These are phyloP conservation scores for Anarsia innoxiella DNA, from an alignment of 2,888 invertebrate species.

Conservation along the genomic window DNA sequence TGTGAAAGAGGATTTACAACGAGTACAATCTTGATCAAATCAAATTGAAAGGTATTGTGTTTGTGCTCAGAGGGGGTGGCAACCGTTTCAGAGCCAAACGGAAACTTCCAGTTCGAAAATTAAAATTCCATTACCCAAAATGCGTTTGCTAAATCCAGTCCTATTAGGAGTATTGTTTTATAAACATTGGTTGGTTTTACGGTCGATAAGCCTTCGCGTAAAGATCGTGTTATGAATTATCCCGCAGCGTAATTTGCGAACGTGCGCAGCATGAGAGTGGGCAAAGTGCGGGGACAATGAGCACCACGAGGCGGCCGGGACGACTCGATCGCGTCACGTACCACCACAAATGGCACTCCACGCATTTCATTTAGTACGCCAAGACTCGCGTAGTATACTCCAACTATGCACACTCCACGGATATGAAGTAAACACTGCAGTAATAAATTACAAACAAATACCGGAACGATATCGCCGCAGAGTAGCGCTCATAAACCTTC, in stretches of 20 bases:
- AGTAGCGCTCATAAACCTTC: slow-evolving; percentile 1
- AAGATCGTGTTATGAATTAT: slow-evolving; percentile 21
- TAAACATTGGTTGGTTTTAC: slow-evolving; percentile 11
- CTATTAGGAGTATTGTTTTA: slow-evolving; percentile 8
- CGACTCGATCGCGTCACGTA: slow-evolving; percentile 14
- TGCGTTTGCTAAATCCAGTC: slow-evolving; percentile 1
- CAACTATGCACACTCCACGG: slow-evolving; percentile 9
- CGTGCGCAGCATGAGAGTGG: slow-evolving; percentile 20
- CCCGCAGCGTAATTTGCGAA: slow-evolving; percentile 22
- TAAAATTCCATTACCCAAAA: too few species aligned
- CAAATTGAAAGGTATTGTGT: too few species aligned
- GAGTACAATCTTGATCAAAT: too few species aligned
- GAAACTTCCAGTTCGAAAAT: too few species aligned
- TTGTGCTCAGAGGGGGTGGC: too few species aligned
- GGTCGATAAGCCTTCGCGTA: slow-evolving; percentile 9
- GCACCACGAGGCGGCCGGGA: slow-evolving; percentile 1
- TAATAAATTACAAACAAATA: slow-evolving; percentile 1
- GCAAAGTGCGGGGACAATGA: not conserved
- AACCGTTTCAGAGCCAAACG: too few species aligned
- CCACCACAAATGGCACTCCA: slow-evolving; percentile 6
- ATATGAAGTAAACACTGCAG: slow-evolving; percentile 7
- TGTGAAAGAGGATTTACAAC: too few species aligned
- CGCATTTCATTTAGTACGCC: slow-evolving; percentile 11
- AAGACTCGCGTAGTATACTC: slow-evolving; percentile 8
- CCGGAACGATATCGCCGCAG: slow-evolving; percentile 1